Evolutionary conservation across 2,113 vertebrate species (phyloP), one percentile per base, ranked within the genome.

Genomic region (Gymnogyps californianus): DNA sequence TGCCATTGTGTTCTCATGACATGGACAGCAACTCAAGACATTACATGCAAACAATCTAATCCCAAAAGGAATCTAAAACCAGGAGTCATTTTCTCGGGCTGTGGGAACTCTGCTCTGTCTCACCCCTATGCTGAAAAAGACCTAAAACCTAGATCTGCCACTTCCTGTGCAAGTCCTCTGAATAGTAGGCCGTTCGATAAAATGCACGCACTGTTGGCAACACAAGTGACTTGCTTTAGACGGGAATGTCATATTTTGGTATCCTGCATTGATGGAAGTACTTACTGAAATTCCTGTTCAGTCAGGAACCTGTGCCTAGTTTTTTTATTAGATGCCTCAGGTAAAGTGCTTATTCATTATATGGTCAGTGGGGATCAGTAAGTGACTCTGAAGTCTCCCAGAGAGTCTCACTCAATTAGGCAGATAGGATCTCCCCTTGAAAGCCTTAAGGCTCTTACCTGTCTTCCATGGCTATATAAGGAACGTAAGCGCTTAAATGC

Each of bases 111-210:
- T 2, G 0, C 11, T 64, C 28, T 57, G 9, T 78, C 52, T 66
- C 55, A 31, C 3, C 3, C 3, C 2, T 13, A 5, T 7, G 5
- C 16, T 62, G 32, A 71, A 62, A 78, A 92, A 17, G 3, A 2
- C 4, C 11, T 52, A 47, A 82, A 66, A 62, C 54, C 6, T n/a
- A 32, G 3, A 65, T 52, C 12, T 82, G 6, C 6, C 12, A 22
- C 5, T 49, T 89, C 62, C 22, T 62, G 24, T 66, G 5, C 26
- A 66, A 75, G 22, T 47, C 47, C 29, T 67, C 25, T 55, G 46
- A 81, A 61, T 7, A 9, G 25, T 5, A 57, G 14, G 7, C 2
- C 20, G 12, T 40, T 93, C 0, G 0, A 54, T 49, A 82, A 40
- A 42, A 65, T 29, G 5, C 4, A 14, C 28, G 4, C 14, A 12